These are phyloP conservation scores for Scelioninae gen. 2 DNA, from an alignment of 2,888 invertebrate species.

Conservation along the genomic window DNA sequence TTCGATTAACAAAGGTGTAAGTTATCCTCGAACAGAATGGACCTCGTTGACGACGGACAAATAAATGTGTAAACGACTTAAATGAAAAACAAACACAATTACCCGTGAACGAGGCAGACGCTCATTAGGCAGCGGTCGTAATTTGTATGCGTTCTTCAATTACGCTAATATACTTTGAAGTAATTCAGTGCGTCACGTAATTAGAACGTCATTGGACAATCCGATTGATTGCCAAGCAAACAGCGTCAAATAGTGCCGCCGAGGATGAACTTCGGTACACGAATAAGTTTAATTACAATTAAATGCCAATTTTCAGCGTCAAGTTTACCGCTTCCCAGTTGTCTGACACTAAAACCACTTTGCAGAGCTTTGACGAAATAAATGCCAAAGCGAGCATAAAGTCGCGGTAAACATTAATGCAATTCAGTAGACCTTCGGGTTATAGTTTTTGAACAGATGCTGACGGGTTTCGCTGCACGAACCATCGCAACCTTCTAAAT, in stretches of 20 bases:
- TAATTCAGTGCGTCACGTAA: slow-evolving; percentile 21
- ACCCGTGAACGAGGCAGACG: slow-evolving; percentile 60
- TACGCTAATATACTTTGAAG: slow-evolving; percentile 44
- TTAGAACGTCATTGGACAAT: slow-evolving; percentile 27
- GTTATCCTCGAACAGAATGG: not conserved
- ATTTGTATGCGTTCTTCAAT: slow-evolving; percentile 44
- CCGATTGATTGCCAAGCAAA: slow-evolving; percentile 34
- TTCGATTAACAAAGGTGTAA: too few species aligned
- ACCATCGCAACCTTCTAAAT: too few species aligned
- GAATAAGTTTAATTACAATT: slow-evolving; percentile 30
- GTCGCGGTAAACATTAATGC: too few species aligned
- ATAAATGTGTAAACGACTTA: slow-evolving; percentile 71
- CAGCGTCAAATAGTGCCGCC: slow-evolving; percentile 33
- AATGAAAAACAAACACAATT: slow-evolving; percentile 73
- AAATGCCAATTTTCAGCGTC: slow-evolving; percentile 5
- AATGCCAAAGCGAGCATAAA: slow-evolving; percentile 2
- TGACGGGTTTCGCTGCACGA: too few species aligned
- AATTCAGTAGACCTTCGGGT: too few species aligned
- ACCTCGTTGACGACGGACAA: slow-evolving; percentile 52
- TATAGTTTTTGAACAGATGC: too few species aligned
- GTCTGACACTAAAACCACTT: slow-evolving; percentile 17
- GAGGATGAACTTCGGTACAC: slow-evolving; percentile 13
- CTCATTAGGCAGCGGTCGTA: slow-evolving; percentile 24
- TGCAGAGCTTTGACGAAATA: not conserved
- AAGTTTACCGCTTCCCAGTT: slow-evolving; percentile 10